Percentiles rank a stretch among this genome's conserved stretches.
These are phyloP conservation scores for Labrus mixtus DNA, from an alignment of 2,113 vertebrate genomes.

Conservation along the genomic window DNA sequence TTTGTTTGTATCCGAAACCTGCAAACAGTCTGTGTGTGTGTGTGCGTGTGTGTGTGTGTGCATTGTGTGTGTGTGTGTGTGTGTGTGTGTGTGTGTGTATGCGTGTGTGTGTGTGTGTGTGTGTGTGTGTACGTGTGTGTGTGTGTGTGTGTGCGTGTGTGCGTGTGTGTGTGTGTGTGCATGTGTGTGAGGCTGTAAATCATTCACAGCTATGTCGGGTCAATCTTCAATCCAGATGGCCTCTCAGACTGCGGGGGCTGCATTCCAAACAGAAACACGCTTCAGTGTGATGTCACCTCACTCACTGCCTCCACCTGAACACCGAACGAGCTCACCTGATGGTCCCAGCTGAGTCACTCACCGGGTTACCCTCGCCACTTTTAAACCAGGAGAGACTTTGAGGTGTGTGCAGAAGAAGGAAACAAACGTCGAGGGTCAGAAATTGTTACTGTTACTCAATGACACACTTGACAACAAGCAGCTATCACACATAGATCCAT, in stretches of 20 bases:
- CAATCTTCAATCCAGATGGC: constrained; percentile 78
- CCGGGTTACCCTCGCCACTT: background rate
- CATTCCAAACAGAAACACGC: constrained; percentile 24
- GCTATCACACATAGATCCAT: constrained; percentile 35
- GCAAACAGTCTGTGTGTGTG: too few relatives aligned
- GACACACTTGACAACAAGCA: constrained; percentile 3
- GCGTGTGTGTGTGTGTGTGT: background rate
- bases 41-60: too few relatives aligned
- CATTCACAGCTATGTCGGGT: constrained; percentile 69
- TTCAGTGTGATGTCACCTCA: constrained; percentile 9
- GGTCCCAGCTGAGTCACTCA: background rate
- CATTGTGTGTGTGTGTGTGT: too few relatives aligned
- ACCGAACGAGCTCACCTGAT: background rate
- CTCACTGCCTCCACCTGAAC: background rate
- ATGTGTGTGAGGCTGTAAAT: constrained; percentile 59
- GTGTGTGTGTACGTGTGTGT: constrained; percentile 19
- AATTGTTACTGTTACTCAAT: background rate
- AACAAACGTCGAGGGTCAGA: background rate
- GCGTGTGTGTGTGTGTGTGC: constrained; percentile 4
- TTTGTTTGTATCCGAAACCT: too few relatives aligned
- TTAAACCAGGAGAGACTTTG: background rate
- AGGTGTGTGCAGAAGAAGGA: background rate
- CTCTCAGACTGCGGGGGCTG: constrained; percentile 49
- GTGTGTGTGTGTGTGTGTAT: background rate
- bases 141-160: background rate